Conservation (phyloP, 1,140 invertebrate species). For the Solenopsis fugax region DNA sequence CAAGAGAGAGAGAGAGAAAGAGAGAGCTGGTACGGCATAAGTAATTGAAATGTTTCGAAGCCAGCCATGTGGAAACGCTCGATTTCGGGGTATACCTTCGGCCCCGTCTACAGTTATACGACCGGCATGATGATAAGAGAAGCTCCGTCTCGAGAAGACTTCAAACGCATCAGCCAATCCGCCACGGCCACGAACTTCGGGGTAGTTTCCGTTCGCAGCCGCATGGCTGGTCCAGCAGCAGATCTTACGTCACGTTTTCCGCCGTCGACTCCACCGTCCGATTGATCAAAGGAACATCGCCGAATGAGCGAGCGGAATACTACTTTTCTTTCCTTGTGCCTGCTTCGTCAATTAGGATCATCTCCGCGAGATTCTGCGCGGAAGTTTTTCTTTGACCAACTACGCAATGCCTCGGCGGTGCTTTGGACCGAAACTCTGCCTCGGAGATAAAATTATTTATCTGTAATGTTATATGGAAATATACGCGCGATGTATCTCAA, state of each 20-base stretch:
- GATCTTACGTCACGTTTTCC: slow-evolving; percentile 65
- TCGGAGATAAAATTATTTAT: slow-evolving; percentile 1
- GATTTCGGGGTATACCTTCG: slow-evolving; percentile 22
- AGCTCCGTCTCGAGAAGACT: slow-evolving; percentile 43
- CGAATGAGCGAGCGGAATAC: slow-evolving; percentile 28
- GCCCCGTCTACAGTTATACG: slow-evolving; percentile 37
- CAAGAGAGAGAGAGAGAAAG: neutral
- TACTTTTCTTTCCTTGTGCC: slow-evolving; percentile 11
- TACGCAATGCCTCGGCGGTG: neutral
- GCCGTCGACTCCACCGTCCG: slow-evolving; percentile 18
- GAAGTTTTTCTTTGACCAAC: slow-evolving; percentile 47
- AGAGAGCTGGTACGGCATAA: slow-evolving; percentile 54
- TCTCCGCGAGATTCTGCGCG: neutral
- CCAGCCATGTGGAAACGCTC: slow-evolving; percentile 50
- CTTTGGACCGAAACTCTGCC: neutral
- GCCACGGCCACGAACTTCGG: slow-evolving; percentile 19
- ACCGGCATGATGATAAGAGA: slow-evolving; percentile 57
- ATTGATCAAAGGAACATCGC: slow-evolving; percentile 68
- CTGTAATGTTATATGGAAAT: neutral
- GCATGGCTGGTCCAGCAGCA: slow-evolving; percentile 25
- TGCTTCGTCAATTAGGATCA: slow-evolving; percentile 54
- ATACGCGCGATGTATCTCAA: neutral
- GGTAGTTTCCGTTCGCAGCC: slow-evolving; percentile 23
- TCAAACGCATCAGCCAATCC: slow-evolving; percentile 59
- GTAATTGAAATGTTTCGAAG: slow-evolving; percentile 72